phyloP scores from a whole-genome alignment of 2,797 vertebrate genomes.

The Pseudochirops cupreus region DNA sequence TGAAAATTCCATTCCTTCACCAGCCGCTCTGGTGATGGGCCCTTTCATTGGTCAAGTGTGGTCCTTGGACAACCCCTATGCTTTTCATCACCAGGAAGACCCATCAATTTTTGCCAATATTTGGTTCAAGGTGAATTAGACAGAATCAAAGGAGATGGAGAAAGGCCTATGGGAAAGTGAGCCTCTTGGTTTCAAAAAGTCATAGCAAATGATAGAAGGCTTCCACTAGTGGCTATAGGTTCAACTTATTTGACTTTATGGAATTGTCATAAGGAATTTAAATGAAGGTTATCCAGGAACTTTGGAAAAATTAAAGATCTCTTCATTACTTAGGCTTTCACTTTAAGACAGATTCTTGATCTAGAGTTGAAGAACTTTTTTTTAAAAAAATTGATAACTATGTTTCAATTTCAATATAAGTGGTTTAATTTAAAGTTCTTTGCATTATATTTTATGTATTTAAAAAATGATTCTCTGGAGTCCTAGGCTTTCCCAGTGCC shows the following conservation, averaged over 20 bases:
- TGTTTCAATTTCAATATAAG: neutral
- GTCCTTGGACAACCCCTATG: neutral
- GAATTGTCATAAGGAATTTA: neutral
- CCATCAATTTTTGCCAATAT: neutral
- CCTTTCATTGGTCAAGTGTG: neutral
- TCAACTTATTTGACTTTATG: slow-evolving; percentile 32
- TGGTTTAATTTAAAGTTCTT: neutral
- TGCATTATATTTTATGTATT: neutral
- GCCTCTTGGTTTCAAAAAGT: slow-evolving; percentile 20
- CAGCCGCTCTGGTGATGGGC: neutral
- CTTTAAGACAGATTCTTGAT: neutral
- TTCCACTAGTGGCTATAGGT: neutral
- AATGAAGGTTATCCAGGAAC: slow-evolving; percentile 43
- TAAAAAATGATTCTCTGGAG: neutral
- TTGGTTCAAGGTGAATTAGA: neutral
- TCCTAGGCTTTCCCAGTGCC: neutral
- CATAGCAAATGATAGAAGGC: neutral
- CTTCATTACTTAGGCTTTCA: slow-evolving; percentile 52
- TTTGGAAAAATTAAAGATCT: slow-evolving; percentile 21
- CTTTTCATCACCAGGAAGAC: neutral
- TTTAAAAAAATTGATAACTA: neutral
- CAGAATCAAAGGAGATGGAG: neutral
- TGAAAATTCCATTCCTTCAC: neutral
- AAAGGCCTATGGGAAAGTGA: neutral
- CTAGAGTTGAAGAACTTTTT: neutral